Conservation (phyloP, 2,113 vertebrate genomes). For the Engystomops pustulosus region DNA sequence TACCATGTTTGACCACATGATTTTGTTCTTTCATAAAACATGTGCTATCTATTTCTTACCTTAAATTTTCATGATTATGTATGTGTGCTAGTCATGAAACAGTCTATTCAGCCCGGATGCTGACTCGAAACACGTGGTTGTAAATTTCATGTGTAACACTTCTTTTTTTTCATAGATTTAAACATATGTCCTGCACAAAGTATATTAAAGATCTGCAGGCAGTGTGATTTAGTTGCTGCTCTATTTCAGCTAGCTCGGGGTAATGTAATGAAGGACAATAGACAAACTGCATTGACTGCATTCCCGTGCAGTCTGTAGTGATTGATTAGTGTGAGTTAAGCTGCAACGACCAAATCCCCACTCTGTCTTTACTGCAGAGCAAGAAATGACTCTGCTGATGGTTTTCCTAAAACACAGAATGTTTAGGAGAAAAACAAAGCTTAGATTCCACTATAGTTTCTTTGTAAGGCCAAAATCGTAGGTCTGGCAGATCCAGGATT, state of each 20-base stretch:
- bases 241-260: not conserved
- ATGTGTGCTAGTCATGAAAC: not conserved
- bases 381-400: conserved; percentile 11
- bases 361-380: conserved; percentile 33
- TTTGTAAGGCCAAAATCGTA: not conserved
- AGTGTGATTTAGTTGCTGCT: conserved; percentile 7
- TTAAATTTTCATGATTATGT: not conserved
- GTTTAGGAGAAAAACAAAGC: not conserved
- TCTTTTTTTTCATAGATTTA: not conserved
- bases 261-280: conserved; percentile 18
- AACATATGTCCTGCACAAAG: not conserved
- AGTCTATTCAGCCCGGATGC: no score
- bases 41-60: not conserved
- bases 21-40: not conserved
- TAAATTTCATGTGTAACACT: not conserved
- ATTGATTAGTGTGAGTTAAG: conserved; percentile 23
- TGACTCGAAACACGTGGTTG: not conserved
- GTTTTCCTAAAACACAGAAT: not conserved
- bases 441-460: not conserved
- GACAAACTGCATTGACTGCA: conserved; percentile 9
- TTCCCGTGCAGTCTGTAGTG: conserved; percentile 12
- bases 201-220: conserved; percentile 2
- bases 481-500: not conserved
- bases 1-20: not conserved
- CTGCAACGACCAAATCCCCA: conserved; percentile 21